Evolutionary conservation across 2,888 invertebrate genomes (phyloP), one percentile per base, ranked within the genome.

Genomic region (Phymatocera aterrima): DNA sequence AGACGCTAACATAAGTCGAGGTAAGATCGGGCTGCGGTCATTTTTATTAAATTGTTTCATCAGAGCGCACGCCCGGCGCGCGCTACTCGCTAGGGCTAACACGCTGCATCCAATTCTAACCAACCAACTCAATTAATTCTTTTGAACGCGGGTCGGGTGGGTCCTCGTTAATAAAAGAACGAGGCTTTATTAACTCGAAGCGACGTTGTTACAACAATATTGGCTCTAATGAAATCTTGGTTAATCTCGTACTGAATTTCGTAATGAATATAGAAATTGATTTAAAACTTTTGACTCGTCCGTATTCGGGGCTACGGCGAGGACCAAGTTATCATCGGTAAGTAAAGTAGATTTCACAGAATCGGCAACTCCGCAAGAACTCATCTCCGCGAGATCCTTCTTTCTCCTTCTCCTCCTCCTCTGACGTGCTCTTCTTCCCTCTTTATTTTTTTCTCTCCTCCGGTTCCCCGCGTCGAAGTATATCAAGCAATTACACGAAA

Each of bases 71-170:
- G 75, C 72, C 72, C n/a, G 51, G 72, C 72, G 72, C 51, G 72
- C 72, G 72, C 72, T 68, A 68, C 68, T 68, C 68, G 46, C 51
- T 48, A 89, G 87, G 87, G 88, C 86, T 86, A 87, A 88, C 88
- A 84, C 86, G 87, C 86, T 89, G 90, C 89, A 90, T 90, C 87
- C 88, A 90, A 90, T 89, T 90, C 90, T 86, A 87, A 84, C 84
- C 83, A 87, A 84, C 90, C 89, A 90, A 90, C 84, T 90, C 89
- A 90, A 90, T 90, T 90, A 89, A 90, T 90, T 90, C 88, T 84
- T 86, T 87, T 75, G 57, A 75, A 75, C 75, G 75, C 43, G 75
- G 60, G 21, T 31, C 75, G 46, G 75, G 75, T 43, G 54, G 75
- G 34, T 75, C 57, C 75, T 75, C 34, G 75, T 75, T 75, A 60